Evolutionary conservation across 2,113 vertebrate genomes (phyloP).

Genomic region (Barbus barbus): DNA sequence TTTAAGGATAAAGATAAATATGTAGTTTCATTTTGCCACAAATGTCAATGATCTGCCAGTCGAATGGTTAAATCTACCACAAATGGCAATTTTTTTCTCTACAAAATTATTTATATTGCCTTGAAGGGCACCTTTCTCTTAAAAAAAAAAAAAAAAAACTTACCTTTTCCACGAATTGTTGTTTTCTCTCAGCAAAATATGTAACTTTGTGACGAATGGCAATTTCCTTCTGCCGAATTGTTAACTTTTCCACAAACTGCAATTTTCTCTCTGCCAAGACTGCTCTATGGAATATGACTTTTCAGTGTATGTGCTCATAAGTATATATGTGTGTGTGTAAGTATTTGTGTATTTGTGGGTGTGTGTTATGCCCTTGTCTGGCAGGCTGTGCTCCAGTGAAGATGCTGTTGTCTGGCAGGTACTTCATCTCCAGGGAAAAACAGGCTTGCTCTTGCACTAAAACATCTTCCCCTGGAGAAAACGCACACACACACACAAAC

Average conservation of each 20-base stretch:
- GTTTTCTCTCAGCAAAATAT: neutral
- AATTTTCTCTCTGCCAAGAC: slow-evolving; percentile 20
- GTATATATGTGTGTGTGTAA: neutral
- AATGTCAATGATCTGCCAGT: neutral
- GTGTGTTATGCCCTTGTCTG: slow-evolving; percentile 36
- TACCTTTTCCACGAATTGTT: neutral
- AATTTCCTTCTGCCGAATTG: slow-evolving; percentile 1
- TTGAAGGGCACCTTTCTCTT: neutral
- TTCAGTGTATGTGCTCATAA: slow-evolving; percentile 7
- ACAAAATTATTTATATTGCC: neutral
- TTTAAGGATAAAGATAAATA: too few relatives aligned
- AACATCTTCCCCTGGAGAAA: slow-evolving; percentile 38
- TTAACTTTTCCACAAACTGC: slow-evolving; percentile 4
- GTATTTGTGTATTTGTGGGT: neutral
- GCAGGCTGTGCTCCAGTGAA: slow-evolving; percentile 42
- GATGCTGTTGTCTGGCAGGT: slow-evolving; percentile 44
- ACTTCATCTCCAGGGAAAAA: slow-evolving; percentile 44
- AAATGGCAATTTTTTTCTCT: neutral
- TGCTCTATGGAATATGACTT: slow-evolving; percentile 7
- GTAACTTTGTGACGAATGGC: slow-evolving; percentile 2
- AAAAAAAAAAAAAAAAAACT: neutral
- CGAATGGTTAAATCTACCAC: neutral
- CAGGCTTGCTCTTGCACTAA: slow-evolving; percentile 41
- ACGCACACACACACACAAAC: neutral
- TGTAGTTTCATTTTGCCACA: neutral